Evolutionary conservation across 2,888 invertebrate species (phyloP).

Genomic region (Hesperia comma): DNA sequence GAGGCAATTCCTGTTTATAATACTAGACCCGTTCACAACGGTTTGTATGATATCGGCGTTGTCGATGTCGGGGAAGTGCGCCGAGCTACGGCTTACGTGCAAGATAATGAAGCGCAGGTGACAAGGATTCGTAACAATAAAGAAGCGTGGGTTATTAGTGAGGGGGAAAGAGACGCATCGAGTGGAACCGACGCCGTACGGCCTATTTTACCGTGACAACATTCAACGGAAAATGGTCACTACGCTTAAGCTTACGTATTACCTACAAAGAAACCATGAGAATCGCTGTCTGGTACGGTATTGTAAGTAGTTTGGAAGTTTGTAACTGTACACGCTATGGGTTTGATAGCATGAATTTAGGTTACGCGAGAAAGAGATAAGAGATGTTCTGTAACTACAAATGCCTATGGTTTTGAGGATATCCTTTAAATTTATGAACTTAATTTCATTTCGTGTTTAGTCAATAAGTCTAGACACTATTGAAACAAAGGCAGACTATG

Average conservation of each 20-base stretch:
- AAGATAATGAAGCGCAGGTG: constrained; percentile 74
- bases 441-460: constrained; percentile 20
- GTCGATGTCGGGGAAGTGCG: constrained; percentile 34
- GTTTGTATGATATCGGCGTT: constrained; percentile 15
- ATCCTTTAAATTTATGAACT: constrained; percentile 51
- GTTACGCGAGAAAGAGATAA: constrained; percentile 59
- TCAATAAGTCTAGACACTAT: constrained; percentile 42
- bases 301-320: constrained; percentile 27
- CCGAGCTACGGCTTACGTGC: constrained; percentile 51
- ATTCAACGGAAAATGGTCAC: constrained; percentile 72
- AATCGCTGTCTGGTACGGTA: constrained; percentile 21
- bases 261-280: constrained; percentile 29
- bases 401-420: constrained; percentile 40
- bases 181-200: constrained; percentile 57
- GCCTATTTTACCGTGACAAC: constrained; percentile 68
- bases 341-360: constrained; percentile 52
- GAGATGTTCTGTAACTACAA: constrained; percentile 43
- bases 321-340: constrained; percentile 47
- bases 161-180: constrained; percentile 64
- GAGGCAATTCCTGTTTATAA: constrained; percentile 63
- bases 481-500: constrained; percentile 67
- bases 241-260: constrained; percentile 58
- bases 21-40: constrained; percentile 13
- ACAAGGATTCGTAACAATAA: constrained; percentile 75
- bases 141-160: constrained; percentile 78